Evolutionary conservation across 2,797 vertebrate species (phyloP), one percentile per base, ranked within the genome.

Genomic region (Xenentodon cancila): DNA sequence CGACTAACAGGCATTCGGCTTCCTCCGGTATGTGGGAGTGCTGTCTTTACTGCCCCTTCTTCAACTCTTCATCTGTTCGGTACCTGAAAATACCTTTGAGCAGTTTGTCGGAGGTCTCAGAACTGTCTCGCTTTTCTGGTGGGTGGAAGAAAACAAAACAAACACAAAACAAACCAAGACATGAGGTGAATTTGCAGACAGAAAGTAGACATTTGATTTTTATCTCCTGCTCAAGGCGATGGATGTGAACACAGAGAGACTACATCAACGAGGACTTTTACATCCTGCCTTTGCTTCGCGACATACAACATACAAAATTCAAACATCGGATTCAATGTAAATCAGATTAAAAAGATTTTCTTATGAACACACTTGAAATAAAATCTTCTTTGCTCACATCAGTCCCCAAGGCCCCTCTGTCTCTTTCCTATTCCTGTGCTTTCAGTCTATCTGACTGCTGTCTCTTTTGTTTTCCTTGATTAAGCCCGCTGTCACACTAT

Each of bases 1-100:
- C 37, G 43, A 53, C 58, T 64, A 62, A 21, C 19, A 46, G 47
- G 51, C 51, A 22, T 65, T 69, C 62, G 53, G 64, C 77, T 55
- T 55, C 46, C 58, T 74, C 69, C 69, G 60, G 51, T 58, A 15
- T 16, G 82, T 85, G 80, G 81, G 79, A 59, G 84, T 80, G 66
- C 62, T 58, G 51, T 34, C 67, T 77, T 74, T 47, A 22, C 42
- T 59, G 66, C 42, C 47, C 68, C 69, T 51, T 53, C 73, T 54
- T 71, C 73, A 64, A 5, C 68, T 77, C 68, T 43, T 69, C 52
- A 11, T 18, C 13, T 9, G 53, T n/a, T 51, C 55, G 21, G 16
- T 84, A 76, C 56, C 56, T 72, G 50, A 60, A 71, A 87, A 89
- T 83, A 86, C 79, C 77, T 86, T 77, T 55, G 30, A 80, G 81